phyloP scores from a whole-genome alignment of 1,140 invertebrate species.

The Aricia agestis region DNA sequence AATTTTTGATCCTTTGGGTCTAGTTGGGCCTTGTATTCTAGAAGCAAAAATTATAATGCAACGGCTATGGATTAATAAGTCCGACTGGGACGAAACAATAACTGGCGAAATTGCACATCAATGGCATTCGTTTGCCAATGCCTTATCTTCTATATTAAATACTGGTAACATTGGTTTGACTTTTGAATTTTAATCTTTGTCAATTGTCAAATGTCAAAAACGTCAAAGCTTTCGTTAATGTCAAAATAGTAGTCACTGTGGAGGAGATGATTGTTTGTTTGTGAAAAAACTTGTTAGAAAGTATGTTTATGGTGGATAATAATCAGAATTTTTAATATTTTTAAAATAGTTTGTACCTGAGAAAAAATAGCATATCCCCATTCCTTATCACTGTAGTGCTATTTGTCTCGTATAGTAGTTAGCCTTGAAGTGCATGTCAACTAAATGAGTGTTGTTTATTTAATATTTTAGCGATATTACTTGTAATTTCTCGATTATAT shows the following conservation, averaged over 20 bases:
- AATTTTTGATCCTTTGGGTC: too few relatives aligned
- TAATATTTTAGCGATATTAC: conserved; percentile 73
- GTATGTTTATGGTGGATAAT: conserved; percentile 31
- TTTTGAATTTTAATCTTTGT: neutral
- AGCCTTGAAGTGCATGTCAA: conserved; percentile 75
- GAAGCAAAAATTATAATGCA: too few relatives aligned
- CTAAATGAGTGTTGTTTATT: conserved; percentile 74
- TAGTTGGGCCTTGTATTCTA: too few relatives aligned
- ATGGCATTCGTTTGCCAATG: too few relatives aligned
- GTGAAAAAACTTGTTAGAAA: conserved; percentile 68
- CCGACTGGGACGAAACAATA: too few relatives aligned
- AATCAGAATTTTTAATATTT: conserved; percentile 27
- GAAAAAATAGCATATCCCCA: conserved; percentile 21
- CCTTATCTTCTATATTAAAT: too few relatives aligned
- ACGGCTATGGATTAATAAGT: too few relatives aligned
- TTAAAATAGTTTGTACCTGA: neutral
- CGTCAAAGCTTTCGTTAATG: conserved; percentile 7
- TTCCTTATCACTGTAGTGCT: conserved; percentile 45
- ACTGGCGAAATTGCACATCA: too few relatives aligned
- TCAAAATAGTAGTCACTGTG: conserved; percentile 55
- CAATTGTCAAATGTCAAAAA: neutral
- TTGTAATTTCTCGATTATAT: conserved; percentile 70
- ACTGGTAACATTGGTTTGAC: neutral
- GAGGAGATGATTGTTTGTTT: conserved; percentile 70
- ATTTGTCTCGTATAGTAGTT: conserved; percentile 61